A percentile compares a stretch with the other conserved stretches of the same genome.
These are phyloP conservation scores for Notiomystis cincta DNA, from an alignment of 2,113 vertebrate genomes.

Conservation along the genomic window DNA sequence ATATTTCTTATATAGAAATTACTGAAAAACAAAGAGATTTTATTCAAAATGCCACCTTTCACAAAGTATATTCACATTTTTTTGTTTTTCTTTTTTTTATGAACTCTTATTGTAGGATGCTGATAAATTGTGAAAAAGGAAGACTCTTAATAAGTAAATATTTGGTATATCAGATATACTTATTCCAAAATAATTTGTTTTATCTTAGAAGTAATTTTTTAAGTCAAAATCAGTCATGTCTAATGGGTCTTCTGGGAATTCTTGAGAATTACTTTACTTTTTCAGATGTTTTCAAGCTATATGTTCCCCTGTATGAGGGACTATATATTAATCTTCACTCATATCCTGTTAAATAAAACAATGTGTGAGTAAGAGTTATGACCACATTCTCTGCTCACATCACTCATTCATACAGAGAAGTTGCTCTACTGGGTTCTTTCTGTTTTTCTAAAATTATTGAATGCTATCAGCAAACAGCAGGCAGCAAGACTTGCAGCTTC, in stretches of 20 bases:
- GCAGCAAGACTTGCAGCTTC: not conserved
- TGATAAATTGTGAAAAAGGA: not conserved
- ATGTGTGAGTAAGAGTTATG: not conserved
- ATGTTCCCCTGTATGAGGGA: not conserved
- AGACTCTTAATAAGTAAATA: not conserved
- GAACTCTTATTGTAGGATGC: not conserved
- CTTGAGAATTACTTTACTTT: slow-evolving; percentile 27
- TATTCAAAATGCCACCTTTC: not conserved
- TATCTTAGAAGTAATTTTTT: slow-evolving; percentile 43
- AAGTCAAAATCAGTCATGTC: not conserved
- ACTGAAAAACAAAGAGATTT: not conserved
- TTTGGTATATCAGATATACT: not conserved
- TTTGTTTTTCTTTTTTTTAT: not conserved
- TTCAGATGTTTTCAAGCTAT: slow-evolving; percentile 19
- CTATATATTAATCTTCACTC: slow-evolving; percentile 38
- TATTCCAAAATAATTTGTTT: not conserved
- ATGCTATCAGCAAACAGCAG: not conserved
- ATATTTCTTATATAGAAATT: not conserved
- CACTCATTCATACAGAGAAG: slow-evolving; percentile 12
- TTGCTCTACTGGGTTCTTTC: not conserved
- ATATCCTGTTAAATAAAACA: slow-evolving; percentile 40
- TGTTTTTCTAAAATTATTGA: not conserved
- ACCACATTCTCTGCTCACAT: not conserved
- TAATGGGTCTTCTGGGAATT: slow-evolving; percentile 3
- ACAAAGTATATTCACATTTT: not conserved